Percentiles rank a stretch among this genome's conserved stretches.
Evolutionary conservation across 2,888 invertebrate genomes (phyloP).

Genomic region (Cylindroiulus punctatus): DNA sequence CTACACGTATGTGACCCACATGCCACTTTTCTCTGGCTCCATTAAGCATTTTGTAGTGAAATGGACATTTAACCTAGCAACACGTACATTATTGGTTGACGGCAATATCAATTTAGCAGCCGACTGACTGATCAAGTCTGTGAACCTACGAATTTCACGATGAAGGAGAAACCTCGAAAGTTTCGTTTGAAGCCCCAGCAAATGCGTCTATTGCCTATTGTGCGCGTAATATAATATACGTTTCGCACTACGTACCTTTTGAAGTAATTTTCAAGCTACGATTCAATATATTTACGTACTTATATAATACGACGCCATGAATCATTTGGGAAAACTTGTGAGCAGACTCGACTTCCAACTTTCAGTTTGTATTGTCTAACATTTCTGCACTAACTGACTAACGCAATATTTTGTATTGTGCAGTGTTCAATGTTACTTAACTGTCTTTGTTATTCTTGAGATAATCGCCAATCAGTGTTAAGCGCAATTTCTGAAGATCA

Average conservation of each 20-base stretch:
- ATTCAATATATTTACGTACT: not conserved
- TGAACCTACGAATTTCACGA: not conserved
- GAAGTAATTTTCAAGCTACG: not conserved
- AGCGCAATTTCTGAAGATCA: too few relatives aligned
- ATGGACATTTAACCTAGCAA: conserved; percentile 9
- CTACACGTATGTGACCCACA: too few relatives aligned
- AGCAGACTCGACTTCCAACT: not conserved
- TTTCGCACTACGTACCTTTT: not conserved
- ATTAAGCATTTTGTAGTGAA: not conserved
- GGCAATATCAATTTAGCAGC: not conserved
- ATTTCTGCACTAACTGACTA: too few relatives aligned
- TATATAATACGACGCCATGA: not conserved
- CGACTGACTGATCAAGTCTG: not conserved
- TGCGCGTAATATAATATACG: not conserved
- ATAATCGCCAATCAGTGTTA: too few relatives aligned
- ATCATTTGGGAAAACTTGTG: not conserved
- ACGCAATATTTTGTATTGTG: too few relatives aligned
- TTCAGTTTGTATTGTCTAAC: not conserved
- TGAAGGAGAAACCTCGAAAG: not conserved
- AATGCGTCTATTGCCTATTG: not conserved
- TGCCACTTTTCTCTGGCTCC: not conserved
- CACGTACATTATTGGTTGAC: not conserved
- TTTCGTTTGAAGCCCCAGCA: not conserved
- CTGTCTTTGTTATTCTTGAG: too few relatives aligned
- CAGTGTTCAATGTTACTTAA: too few relatives aligned